Percentiles rank a stretch among this genome's conserved stretches.
phyloP scores from a whole-genome alignment of 2,888 invertebrate genomes.

The Carterocephalus palaemon region DNA sequence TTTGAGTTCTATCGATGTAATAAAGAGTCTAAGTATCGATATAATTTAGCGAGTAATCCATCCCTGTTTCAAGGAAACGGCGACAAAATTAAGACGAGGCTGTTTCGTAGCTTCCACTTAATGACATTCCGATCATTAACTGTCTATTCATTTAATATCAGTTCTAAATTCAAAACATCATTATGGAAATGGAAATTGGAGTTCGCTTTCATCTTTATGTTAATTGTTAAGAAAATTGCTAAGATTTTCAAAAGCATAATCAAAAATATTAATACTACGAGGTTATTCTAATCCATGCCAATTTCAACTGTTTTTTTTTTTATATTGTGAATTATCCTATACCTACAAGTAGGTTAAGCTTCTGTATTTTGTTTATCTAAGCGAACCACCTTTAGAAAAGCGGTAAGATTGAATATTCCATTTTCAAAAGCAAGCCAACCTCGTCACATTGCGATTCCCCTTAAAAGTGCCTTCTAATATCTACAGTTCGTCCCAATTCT shows the following conservation, averaged over 20 bases:
- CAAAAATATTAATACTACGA: too few species aligned
- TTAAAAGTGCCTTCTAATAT: conserved; percentile 1
- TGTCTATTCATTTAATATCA: conserved; percentile 19
- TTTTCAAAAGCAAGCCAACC: too few species aligned
- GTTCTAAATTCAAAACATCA: conserved; percentile 2
- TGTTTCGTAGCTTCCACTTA: conserved; percentile 12
- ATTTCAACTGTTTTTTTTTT: too few species aligned
- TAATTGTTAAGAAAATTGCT: conserved; percentile 16
- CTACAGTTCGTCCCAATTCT: conserved; percentile 26
- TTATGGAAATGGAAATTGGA: conserved; percentile 11
- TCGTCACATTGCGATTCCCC: not conserved
- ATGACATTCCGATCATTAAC: conserved; percentile 23
- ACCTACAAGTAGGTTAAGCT: too few species aligned
- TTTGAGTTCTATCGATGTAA: too few species aligned
- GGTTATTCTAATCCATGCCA: too few species aligned
- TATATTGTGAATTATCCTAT: too few species aligned
- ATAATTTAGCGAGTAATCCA: not conserved
- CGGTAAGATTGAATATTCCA: too few species aligned
- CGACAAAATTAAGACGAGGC: conserved; percentile 13
- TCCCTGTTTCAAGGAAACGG: conserved; percentile 6
- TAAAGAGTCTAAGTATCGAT: not conserved
- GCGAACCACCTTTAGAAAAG: too few species aligned
- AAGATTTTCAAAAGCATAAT: too few species aligned
- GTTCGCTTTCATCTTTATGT: too few species aligned
- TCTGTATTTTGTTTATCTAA: too few species aligned